Conservation (phyloP, 1,140 invertebrate species). For the Drosophila sechellia region DNA sequence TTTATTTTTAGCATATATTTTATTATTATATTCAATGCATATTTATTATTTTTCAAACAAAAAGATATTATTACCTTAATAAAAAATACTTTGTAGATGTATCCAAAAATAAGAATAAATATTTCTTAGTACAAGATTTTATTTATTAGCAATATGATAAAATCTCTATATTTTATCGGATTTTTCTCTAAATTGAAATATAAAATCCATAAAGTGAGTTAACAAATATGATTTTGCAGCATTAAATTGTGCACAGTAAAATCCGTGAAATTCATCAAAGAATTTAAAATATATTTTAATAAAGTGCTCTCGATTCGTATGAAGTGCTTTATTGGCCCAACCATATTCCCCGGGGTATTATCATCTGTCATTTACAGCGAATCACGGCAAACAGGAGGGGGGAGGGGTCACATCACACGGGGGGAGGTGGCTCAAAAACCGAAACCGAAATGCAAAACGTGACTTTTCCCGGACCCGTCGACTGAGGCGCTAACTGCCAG, state of each 20-base stretch:
- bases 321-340: not conserved
- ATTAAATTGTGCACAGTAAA: too few relatives aligned
- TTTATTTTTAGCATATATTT: too few relatives aligned
- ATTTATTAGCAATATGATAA: too few relatives aligned
- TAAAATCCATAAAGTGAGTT: not conserved
- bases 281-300: not conserved
- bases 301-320: not conserved
- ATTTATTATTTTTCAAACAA: too few relatives aligned
- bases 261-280: not conserved
- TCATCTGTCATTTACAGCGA: constrained; percentile 29
- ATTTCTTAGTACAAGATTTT: too few relatives aligned
- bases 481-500: constrained; percentile 53
- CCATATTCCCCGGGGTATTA: constrained; percentile 6
- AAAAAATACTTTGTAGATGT: too few relatives aligned
- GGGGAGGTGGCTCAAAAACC: constrained; percentile 6
- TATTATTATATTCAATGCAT: too few relatives aligned
- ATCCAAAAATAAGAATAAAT: too few relatives aligned
- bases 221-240: not conserved
- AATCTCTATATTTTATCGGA: too few relatives aligned
- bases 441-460: constrained; percentile 69
- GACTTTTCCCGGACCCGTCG: constrained; percentile 63
- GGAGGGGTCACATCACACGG: too few relatives aligned
- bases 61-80: too few relatives aligned
- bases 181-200: not conserved
- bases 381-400: constrained; percentile 8